These are phyloP conservation scores for Sinella curviseta DNA, from an alignment of 1,140 invertebrate genomes.

Conservation along the genomic window DNA sequence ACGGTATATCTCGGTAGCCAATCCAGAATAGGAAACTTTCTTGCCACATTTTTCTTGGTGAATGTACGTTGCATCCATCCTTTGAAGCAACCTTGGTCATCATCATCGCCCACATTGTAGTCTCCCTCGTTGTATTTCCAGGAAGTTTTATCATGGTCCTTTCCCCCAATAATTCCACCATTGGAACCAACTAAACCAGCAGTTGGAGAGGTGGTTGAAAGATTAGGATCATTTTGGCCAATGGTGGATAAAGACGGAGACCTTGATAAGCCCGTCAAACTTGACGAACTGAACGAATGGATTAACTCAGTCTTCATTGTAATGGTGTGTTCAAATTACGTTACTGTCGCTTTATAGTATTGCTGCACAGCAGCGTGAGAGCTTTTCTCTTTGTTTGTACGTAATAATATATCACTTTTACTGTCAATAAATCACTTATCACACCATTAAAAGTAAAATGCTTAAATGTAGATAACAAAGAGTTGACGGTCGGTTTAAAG, in stretches of 20 bases:
- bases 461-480: no score
- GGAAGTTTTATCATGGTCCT: not conserved
- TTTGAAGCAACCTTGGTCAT: slow-evolving; percentile 53
- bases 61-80: slow-evolving; percentile 56
- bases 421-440: not conserved
- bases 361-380: no score
- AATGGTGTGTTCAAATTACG: not conserved
- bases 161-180: not conserved
- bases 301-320: slow-evolving; percentile 47
- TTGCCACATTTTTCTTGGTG: slow-evolving; percentile 61
- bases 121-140: not conserved
- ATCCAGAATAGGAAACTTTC: slow-evolving; percentile 63
- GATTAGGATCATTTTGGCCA: not conserved
- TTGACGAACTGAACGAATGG: slow-evolving; percentile 42
- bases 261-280: slow-evolving; percentile 33
- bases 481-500: no score
- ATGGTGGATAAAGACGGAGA: slow-evolving; percentile 31
- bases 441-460: not conserved
- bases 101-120: not conserved
- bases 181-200: not conserved
- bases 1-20: slow-evolving; percentile 67
- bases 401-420: not conserved
- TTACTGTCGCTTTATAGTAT: no score
- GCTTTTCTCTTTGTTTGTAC: no score
- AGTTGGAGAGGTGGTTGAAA: not conserved